Conservation (phyloP, 2,113 vertebrate species). For the Equus quagga region DNA sequence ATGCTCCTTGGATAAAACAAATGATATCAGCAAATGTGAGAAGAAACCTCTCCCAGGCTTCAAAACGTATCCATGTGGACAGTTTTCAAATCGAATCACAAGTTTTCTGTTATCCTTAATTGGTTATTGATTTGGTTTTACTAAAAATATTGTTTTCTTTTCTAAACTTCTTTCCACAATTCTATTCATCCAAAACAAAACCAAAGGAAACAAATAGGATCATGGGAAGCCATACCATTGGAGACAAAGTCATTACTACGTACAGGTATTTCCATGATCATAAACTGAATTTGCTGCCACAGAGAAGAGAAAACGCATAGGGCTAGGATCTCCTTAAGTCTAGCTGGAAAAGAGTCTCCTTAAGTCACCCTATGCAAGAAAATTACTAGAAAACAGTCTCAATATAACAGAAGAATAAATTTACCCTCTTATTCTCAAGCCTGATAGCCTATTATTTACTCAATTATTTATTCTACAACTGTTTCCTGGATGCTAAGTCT, state of each 20-base stretch:
- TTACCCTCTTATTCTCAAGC: slow-evolving; percentile 19
- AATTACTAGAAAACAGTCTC: slow-evolving; percentile 27
- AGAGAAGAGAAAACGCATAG: slow-evolving; percentile 5
- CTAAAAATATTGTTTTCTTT: slow-evolving; percentile 53
- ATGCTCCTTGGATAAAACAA: slow-evolving; percentile 37
- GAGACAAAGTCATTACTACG: not conserved
- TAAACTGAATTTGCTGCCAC: slow-evolving; percentile 17
- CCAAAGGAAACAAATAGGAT: slow-evolving; percentile 1
- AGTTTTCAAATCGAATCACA: slow-evolving; percentile 59
- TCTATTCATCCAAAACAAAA: slow-evolving; percentile 7
- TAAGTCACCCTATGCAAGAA: not conserved
- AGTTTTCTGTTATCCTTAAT: slow-evolving; percentile 44
- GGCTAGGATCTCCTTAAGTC: not conserved
- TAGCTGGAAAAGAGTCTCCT: not conserved
- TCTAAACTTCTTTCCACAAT: slow-evolving; percentile 64
- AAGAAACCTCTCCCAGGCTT: slow-evolving; percentile 12
- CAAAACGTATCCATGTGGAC: slow-evolving; percentile 22
- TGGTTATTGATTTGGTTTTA: slow-evolving; percentile 51
- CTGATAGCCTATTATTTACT: not conserved
- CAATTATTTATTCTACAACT: not conserved
- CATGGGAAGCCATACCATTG: not conserved
- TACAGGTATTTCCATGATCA: not conserved
- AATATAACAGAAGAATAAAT: slow-evolving; percentile 32
- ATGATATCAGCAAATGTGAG: not conserved
- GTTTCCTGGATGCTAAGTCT: not conserved